Conservation (phyloP, 2,888 invertebrate genomes). For the Xylocampa areola region DNA sequence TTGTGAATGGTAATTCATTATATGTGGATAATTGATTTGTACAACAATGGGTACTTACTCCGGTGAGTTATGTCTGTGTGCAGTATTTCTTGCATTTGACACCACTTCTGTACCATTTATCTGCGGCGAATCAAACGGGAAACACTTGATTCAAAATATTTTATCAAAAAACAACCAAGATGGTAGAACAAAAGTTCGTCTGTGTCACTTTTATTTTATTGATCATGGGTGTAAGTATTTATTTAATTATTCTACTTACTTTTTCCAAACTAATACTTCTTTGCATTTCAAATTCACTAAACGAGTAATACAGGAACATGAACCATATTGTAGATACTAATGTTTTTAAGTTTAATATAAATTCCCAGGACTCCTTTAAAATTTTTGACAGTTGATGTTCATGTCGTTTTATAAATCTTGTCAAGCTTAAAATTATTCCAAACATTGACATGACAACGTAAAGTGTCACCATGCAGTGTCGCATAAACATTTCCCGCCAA, state of each 20-base stretch:
- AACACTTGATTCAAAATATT: constrained; percentile 37
- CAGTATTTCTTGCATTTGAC: constrained; percentile 72
- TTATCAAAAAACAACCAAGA: constrained; percentile 33
- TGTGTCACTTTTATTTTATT: constrained; percentile 25
- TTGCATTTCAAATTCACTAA: constrained; percentile 84
- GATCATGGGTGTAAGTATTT: constrained; percentile 40
- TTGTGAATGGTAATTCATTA: constrained; percentile 4
- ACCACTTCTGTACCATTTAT: constrained; percentile 72
- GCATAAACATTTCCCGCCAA: neutral
- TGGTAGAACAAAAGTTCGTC: constrained; percentile 35
- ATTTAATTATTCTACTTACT: constrained; percentile 60
- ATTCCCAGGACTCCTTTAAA: constrained; percentile 76
- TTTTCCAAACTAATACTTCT: constrained; percentile 82
- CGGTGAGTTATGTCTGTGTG: constrained; percentile 61
- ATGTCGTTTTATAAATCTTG: constrained; percentile 71
- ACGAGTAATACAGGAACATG: constrained; percentile 73
- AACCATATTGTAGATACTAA: constrained; percentile 79
- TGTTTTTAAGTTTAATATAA: constrained; percentile 74
- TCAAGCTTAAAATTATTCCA: constrained; percentile 73
- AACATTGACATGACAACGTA: constrained; percentile 66
- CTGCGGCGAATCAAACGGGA: constrained; percentile 58
- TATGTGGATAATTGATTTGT: neutral
- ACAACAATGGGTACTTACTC: constrained; percentile 71
- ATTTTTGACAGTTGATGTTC: constrained; percentile 79
- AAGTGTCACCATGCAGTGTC: constrained; percentile 6